phyloP scores from a whole-genome alignment of 1,140 invertebrate species.

The Musca vetustissima region DNA sequence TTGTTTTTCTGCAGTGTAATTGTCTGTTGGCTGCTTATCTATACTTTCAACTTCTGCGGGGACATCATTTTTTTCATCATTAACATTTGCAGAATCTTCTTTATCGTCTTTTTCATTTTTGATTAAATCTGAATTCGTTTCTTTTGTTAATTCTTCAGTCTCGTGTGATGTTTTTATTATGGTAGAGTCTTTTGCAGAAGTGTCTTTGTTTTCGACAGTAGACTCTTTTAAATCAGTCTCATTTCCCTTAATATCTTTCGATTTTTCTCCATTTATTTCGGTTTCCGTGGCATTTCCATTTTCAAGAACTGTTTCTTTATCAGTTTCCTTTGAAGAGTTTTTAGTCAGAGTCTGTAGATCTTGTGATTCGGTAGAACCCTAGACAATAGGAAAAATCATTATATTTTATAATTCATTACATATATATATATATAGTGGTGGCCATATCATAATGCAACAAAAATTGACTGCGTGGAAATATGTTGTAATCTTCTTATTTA shows the following conservation, averaged over 20 bases:
- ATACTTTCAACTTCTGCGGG: slow-evolving; percentile 7
- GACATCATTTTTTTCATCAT: slow-evolving; percentile 20
- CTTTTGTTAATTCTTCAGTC: slow-evolving; percentile 27
- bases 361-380: slow-evolving; percentile 9
- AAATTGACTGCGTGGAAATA: too few species aligned
- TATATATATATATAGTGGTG: too few species aligned
- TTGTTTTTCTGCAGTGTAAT: too few species aligned
- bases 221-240: too few species aligned
- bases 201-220: too few species aligned
- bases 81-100: slow-evolving; percentile 15
- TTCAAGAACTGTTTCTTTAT: slow-evolving; percentile 34
- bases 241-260: too few species aligned
- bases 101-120: background rate
- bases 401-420: too few species aligned
- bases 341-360: slow-evolving; percentile 25
- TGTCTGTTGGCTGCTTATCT: too few species aligned
- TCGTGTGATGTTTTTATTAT: slow-evolving; percentile 38
- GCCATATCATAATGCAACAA: too few species aligned
- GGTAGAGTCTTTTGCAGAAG: slow-evolving; percentile 26
- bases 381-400: too few species aligned
- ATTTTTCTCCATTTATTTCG: slow-evolving; percentile 41
- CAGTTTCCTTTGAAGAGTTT: slow-evolving; percentile 10
- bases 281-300: slow-evolving; percentile 43
- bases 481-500: too few species aligned
- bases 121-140: slow-evolving; percentile 12